phyloP scores from a whole-genome alignment of 2,888 invertebrate species.

The Lasioglossum zephyrum region DNA sequence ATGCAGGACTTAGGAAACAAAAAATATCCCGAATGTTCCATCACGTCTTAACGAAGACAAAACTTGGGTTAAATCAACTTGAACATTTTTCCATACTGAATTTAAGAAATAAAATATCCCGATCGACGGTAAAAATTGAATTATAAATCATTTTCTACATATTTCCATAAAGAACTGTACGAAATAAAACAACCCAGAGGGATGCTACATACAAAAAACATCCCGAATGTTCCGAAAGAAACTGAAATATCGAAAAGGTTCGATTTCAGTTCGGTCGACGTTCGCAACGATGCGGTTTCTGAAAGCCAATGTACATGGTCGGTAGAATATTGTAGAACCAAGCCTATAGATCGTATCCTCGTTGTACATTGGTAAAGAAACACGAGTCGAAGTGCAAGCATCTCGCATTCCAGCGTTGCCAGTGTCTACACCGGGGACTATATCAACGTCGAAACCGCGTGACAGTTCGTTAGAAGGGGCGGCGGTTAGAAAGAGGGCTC shows the following conservation, averaged over 20 bases:
- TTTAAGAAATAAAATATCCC: too few relatives aligned
- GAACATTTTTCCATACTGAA: too few relatives aligned
- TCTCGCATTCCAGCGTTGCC: neutral
- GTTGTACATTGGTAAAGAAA: neutral
- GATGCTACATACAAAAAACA: too few relatives aligned
- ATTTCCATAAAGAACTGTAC: too few relatives aligned
- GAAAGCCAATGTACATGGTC: neutral
- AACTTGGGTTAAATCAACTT: too few relatives aligned
- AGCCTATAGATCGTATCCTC: neutral
- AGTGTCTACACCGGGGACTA: constrained; percentile 1
- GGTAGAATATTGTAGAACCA: neutral
- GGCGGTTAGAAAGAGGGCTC: constrained; percentile 14
- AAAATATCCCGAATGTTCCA: too few relatives aligned
- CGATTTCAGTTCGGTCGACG: neutral
- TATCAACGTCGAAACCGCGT: neutral
- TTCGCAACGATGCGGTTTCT: neutral
- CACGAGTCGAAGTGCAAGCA: constrained; percentile 1
- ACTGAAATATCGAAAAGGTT: neutral
- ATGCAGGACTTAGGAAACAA: too few relatives aligned
- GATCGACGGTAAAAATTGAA: too few relatives aligned
- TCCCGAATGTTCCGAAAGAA: neutral
- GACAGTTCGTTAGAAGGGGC: constrained; percentile 3
- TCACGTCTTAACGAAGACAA: too few relatives aligned
- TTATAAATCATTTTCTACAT: too few relatives aligned
- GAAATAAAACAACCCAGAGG: too few relatives aligned